Conservation (phyloP, 2,797 vertebrate species). For the Erethizon dorsatum region DNA sequence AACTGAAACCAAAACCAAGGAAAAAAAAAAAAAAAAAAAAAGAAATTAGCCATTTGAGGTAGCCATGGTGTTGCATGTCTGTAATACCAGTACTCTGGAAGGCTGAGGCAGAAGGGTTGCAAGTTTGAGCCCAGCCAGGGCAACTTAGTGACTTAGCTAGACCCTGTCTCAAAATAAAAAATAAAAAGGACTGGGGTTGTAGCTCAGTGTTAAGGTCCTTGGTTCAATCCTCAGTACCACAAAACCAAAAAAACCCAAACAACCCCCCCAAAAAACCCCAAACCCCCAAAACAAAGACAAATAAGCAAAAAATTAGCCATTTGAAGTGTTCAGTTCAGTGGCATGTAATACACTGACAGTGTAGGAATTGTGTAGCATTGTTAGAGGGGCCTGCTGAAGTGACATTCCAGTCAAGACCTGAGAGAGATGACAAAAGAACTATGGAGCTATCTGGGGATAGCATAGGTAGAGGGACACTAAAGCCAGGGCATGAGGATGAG, state of each 20-base stretch:
- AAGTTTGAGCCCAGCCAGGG: neutral
- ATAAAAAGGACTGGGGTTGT: neutral
- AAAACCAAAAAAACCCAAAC: neutral
- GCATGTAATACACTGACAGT: neutral
- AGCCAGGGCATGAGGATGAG: neutral
- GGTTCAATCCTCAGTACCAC: neutral
- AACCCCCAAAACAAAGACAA: neutral
- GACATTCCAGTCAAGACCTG: neutral
- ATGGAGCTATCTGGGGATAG: neutral
- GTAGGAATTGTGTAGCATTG: neutral
- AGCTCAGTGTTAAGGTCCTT: neutral
- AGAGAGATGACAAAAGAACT: neutral
- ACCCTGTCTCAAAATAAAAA: neutral
- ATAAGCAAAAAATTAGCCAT: neutral
- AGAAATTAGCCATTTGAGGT: too few species aligned
- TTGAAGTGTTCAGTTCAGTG: neutral
- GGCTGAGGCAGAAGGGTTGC: neutral
- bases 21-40: too few species aligned
- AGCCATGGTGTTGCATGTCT: neutral
- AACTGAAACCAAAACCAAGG: too few species aligned
- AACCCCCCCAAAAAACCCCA: neutral
- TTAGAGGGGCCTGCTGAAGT: neutral
- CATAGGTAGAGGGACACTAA: neutral
- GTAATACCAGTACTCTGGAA: neutral
- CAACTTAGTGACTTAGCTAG: neutral